Conservation (phyloP, 2,113 vertebrate genomes). For the Muscicapa adusta region DNA sequence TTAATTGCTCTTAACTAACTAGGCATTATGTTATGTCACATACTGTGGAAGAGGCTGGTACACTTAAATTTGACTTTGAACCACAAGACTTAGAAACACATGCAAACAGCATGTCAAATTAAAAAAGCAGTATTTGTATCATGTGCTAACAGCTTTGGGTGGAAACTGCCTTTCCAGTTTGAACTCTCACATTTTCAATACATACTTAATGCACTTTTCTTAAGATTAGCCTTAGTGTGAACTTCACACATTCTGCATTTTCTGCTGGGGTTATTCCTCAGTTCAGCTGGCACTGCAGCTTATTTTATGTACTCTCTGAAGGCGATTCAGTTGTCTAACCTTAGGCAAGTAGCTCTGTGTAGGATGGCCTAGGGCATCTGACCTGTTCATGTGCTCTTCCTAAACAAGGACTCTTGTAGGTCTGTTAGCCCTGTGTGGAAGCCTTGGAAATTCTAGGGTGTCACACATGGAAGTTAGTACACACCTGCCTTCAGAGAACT, state of each 20-base stretch:
- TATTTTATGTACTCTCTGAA: neutral
- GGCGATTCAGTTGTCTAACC: neutral
- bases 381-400: neutral
- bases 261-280: neutral
- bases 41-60: neutral
- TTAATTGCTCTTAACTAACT: neutral
- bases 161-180: neutral
- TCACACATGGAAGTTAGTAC: neutral
- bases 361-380: neutral
- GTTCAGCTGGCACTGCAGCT: neutral
- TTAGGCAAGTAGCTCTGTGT: neutral
- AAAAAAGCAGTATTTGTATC: neutral
- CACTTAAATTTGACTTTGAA: neutral
- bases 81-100: neutral
- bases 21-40: neutral
- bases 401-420: neutral
- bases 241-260: neutral
- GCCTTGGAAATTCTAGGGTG: neutral
- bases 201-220: neutral
- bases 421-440: neutral
- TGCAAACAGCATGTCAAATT: neutral
- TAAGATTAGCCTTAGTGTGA: neutral
- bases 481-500: neutral
- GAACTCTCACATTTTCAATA: neutral
- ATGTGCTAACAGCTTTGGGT: neutral